Percentiles rank a stretch among this genome's conserved stretches.
Evolutionary conservation across 1,140 invertebrate genomes (phyloP).

Genomic region (Meloidogyne exigua): DNA sequence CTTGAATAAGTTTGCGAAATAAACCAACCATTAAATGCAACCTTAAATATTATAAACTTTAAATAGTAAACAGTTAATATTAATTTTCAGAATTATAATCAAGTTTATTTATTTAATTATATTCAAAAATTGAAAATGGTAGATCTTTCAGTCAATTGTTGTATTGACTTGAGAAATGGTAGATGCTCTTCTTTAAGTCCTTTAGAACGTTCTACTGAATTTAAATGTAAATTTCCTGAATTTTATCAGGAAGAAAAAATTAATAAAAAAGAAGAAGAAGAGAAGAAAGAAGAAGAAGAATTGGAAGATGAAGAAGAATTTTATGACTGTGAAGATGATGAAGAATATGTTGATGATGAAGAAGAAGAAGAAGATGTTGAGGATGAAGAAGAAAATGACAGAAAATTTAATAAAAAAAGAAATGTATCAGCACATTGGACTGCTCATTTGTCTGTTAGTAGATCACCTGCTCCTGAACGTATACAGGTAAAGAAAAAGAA

Average conservation of each 20-base stretch:
- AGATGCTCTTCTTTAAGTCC: slow-evolving; percentile 11
- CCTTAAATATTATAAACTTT: no score
- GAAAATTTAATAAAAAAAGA: slow-evolving; percentile 3
- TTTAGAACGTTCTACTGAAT: background rate
- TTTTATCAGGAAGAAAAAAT: slow-evolving; percentile 2
- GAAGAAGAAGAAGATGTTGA: slow-evolving; percentile 20
- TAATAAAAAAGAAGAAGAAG: slow-evolving; percentile 10
- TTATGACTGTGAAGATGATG: slow-evolving; percentile 9
- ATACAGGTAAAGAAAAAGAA: background rate
- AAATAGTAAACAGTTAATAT: no score
- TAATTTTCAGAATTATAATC: no score
- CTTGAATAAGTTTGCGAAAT: no score
- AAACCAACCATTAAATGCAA: no score
- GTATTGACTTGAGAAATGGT: slow-evolving; percentile 18
- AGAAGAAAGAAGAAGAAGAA: slow-evolving; percentile 11
- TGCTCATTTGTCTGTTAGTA: slow-evolving; percentile 6
- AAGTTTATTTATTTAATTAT: background rate
- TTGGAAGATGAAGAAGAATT: slow-evolving; percentile 15
- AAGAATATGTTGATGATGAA: slow-evolving; percentile 22
- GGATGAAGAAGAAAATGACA: slow-evolving; percentile 16
- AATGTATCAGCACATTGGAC: slow-evolving; percentile 7
- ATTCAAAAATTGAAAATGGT: background rate
- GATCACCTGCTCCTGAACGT: slow-evolving; percentile 25
- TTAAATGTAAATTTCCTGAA: slow-evolving; percentile 18
- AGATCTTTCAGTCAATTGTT: slow-evolving; percentile 19